phyloP scores from a whole-genome alignment of 2,113 vertebrate genomes.

The Aptenodytes forsteri region DNA sequence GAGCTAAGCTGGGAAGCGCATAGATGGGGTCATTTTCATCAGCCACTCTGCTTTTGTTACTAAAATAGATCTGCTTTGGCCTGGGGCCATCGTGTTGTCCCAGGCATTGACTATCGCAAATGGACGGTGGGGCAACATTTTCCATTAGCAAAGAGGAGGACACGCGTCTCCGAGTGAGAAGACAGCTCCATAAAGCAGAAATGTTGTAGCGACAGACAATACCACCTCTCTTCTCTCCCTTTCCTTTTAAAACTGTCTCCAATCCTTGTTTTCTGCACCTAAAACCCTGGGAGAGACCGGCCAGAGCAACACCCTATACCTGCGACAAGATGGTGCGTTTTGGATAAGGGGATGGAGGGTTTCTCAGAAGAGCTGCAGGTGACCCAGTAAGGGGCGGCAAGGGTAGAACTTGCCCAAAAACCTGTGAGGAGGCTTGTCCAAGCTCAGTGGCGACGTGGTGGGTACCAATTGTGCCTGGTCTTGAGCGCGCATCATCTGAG shows the following conservation, averaged over 20 bases:
- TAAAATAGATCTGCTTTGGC: constrained; percentile 7
- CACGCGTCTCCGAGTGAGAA: rapidly evolving
- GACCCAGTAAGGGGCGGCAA: not conserved
- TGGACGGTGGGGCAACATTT: not conserved
- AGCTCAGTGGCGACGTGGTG: not conserved
- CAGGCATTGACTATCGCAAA: constrained; percentile 23
- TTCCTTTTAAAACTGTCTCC: not conserved
- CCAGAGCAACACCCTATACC: not conserved
- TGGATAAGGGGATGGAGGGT: not conserved
- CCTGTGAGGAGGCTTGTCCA: not conserved
- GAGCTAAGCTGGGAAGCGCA: not conserved
- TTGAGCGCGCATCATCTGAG: not conserved
- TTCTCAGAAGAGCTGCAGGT: not conserved
- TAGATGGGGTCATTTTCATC: not conserved
- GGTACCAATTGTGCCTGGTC: not conserved
- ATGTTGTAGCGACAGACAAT: not conserved
- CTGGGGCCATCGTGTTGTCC: not conserved
- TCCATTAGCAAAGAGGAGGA: constrained; percentile 4
- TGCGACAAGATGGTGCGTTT: not conserved
- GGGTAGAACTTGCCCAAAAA: not conserved
- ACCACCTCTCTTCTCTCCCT: not conserved
- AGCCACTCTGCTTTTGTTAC: constrained; percentile 4
- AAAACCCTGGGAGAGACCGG: not conserved
- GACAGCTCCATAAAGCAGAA: not conserved
- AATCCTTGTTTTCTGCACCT: not conserved